Percentiles rank a stretch among this genome's conserved stretches.
Conservation (phyloP, 1,140 invertebrate species). For the Mya arenaria region DNA sequence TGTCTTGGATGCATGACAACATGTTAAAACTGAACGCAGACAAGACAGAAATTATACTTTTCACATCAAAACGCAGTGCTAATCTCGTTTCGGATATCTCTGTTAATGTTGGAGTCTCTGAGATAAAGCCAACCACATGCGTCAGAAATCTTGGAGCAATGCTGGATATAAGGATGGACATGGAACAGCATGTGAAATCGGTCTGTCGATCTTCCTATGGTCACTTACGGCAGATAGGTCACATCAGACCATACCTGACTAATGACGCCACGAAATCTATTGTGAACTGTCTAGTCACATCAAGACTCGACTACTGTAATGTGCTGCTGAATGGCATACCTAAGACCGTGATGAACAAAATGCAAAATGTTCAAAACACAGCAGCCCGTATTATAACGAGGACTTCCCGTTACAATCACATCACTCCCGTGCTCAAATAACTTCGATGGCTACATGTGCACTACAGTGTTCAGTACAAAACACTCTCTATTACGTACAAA, state of each 20-base stretch:
- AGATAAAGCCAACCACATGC: not conserved
- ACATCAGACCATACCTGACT: conserved; percentile 5
- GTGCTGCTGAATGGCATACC: not conserved
- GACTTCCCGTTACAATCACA: too few relatives aligned
- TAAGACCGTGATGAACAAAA: too few relatives aligned
- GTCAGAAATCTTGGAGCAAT: not conserved
- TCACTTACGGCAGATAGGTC: not conserved
- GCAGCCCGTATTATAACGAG: too few relatives aligned
- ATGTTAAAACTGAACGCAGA: conserved; percentile 19
- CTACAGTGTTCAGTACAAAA: too few relatives aligned
- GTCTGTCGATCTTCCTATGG: not conserved
- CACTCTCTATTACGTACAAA: too few relatives aligned
- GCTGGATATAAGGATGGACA: not conserved
- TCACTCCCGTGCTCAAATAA: too few relatives aligned
- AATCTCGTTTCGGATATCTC: not conserved
- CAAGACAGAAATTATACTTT: conserved; percentile 20
- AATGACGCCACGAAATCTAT: not conserved
- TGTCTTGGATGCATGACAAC: not conserved
- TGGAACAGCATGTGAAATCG: too few relatives aligned
- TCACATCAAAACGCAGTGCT: not conserved
- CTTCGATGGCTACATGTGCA: too few relatives aligned
- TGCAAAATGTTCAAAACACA: too few relatives aligned
- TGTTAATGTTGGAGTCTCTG: not conserved
- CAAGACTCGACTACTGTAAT: conserved; percentile 10
- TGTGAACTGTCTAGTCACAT: not conserved